A percentile compares a stretch with the other conserved stretches of the same genome.
Conservation (phyloP, 2,113 vertebrate species). For the Cebidichthys violaceus region DNA sequence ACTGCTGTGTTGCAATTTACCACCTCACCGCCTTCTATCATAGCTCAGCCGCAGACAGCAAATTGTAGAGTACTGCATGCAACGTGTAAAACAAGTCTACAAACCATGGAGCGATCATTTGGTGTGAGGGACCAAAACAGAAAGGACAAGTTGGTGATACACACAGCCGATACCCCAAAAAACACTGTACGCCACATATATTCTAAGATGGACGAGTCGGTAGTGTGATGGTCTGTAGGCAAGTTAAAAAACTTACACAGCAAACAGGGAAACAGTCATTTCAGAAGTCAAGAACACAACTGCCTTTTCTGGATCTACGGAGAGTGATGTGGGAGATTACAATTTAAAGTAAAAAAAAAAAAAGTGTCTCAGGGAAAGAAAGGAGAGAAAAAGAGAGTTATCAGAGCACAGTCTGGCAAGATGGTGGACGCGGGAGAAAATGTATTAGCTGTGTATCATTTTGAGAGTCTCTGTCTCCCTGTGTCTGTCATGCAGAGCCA, state of each 20-base stretch:
- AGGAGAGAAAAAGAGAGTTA: conserved; percentile 76
- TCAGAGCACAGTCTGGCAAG: conserved; percentile 55
- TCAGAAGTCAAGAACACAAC: conserved; percentile 44
- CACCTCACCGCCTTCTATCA: conserved; percentile 57
- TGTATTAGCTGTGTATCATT: conserved; percentile 84
- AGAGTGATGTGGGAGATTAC: conserved; percentile 35
- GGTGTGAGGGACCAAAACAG: conserved; percentile 49
- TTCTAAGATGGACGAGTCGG: conserved; percentile 42
- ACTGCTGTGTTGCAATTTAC: conserved; percentile 62
- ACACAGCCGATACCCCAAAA: conserved; percentile 28
- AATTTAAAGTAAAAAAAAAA: conserved; percentile 48
- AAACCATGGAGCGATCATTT: conserved; percentile 38
- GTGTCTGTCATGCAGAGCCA: conserved; percentile 81
- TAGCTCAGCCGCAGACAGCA: conserved; percentile 37
- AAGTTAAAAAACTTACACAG: conserved; percentile 50
- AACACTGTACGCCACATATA: conserved; percentile 25
- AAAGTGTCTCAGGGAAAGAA: conserved; percentile 42
- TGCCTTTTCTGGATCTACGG: conserved; percentile 36
- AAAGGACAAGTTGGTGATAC: conserved; percentile 37
- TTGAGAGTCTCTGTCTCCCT: conserved; percentile 85
- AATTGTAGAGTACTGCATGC: conserved; percentile 44
- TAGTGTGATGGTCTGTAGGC: conserved; percentile 33
- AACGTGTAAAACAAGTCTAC: conserved; percentile 46
- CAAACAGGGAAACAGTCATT: conserved; percentile 58
- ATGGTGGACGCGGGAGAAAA: conserved; percentile 57